Evolutionary conservation across 1,140 invertebrate species (phyloP).

Genomic region (Sarcophaga peregrina): DNA sequence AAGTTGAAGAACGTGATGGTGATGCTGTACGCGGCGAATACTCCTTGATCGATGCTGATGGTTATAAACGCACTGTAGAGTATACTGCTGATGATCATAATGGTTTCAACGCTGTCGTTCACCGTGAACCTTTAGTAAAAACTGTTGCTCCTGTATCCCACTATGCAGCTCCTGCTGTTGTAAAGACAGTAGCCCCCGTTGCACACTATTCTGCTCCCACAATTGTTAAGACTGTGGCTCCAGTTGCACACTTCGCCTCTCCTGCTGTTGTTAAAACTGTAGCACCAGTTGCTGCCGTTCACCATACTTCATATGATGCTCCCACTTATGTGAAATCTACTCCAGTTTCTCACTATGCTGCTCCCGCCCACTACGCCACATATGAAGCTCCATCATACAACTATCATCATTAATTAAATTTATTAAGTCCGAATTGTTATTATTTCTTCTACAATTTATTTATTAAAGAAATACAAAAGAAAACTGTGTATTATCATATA

Average conservation of each 20-base stretch:
- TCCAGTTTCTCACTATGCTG: constrained; percentile 53
- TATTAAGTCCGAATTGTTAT: not conserved
- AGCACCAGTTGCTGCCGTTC: constrained; percentile 50
- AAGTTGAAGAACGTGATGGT: constrained; percentile 62
- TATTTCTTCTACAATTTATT: not conserved
- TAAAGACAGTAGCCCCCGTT: constrained; percentile 48
- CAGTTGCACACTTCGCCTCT: constrained; percentile 53
- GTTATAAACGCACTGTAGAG: constrained; percentile 44
- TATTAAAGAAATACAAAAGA: not conserved
- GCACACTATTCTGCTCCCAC: constrained; percentile 46
- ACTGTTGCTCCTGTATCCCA: not conserved
- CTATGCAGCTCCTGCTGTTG: constrained; percentile 23
- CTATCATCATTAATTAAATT: constrained; percentile 33
- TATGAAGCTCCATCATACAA: constrained; percentile 3
- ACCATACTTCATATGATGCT: constrained; percentile 11
- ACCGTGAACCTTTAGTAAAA: constrained; percentile 58
- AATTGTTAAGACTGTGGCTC: constrained; percentile 33
- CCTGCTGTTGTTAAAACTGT: constrained; percentile 49
- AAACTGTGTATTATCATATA: too few species aligned
- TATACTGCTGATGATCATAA: constrained; percentile 66
- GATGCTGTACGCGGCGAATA: constrained; percentile 22
- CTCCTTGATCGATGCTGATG: constrained; percentile 29
- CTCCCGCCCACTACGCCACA: constrained; percentile 48
- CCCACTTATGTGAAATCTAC: constrained; percentile 52
- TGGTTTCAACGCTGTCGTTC: constrained; percentile 67